Evolutionary conservation across 2,797 vertebrate genomes (phyloP), one percentile per base, ranked within the genome.

Genomic region (Notolabrus celidotus): DNA sequence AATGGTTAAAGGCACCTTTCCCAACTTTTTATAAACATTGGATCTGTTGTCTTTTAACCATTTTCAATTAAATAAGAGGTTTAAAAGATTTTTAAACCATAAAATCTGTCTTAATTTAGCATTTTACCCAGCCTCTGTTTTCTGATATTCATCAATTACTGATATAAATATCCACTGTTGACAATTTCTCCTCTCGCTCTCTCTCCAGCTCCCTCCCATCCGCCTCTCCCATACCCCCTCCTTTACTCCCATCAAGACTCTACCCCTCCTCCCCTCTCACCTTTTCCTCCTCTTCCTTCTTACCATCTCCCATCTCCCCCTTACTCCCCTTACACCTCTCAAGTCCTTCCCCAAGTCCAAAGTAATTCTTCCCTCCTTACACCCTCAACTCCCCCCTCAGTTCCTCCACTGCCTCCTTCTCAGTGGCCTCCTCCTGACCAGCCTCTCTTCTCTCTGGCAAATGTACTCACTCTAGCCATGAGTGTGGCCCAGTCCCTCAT

Each of bases 381-480:
- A 2, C 61, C 2, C 41, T 39, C 70, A 39, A 31, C 56, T 25
- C 16, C 76, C 19, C 16, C 71, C 5, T 22, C 52, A 10, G 60
- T 39, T 33, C 16, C 36, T n/a, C n/a, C n/a, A n/a, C n/a, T n/a
- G n/a, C n/a, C n/a, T 3, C 39, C 59, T 20, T 38, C 72, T 20
- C 82, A 76, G 36, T 91, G 79, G 54, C 82, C 60, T 2, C 51
- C 84, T 9, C 59, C 65, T 6, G 79, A 87, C 63, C 84, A 88
- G 66, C 70, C 84, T 51, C 17, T 79, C 34, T 29, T 89, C 75
- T 85, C 75, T 27, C 79, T 97, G 53, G 96, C 95, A 43, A 96
- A 96, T 1, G 94, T 96, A 22, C 90, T 99, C 54, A 96, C 97
- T 5, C 69, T 98, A 74, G 96, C 97, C 71, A 96, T 98, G 96